phyloP scores from a whole-genome alignment of 2,113 vertebrate species.

The Erythrocebus patas region DNA sequence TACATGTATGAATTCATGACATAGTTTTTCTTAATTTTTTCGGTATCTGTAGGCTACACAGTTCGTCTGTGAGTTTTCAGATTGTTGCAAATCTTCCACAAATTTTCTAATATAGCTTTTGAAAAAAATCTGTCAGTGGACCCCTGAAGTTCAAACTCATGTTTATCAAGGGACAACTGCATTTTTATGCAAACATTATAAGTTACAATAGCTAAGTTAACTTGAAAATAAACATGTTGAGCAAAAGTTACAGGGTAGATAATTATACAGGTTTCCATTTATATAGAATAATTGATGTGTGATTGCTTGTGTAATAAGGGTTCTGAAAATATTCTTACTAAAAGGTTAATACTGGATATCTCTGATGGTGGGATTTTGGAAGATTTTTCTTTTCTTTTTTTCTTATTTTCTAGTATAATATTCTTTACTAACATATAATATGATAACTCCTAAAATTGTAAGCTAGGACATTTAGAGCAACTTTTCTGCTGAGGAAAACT shows the following conservation, averaged over 20 bases:
- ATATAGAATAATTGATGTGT: background rate
- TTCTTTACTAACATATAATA: conserved; percentile 14
- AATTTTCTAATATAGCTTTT: background rate
- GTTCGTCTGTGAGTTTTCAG: too few relatives aligned
- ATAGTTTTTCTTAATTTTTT: too few relatives aligned
- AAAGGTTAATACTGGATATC: background rate
- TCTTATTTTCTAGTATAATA: background rate
- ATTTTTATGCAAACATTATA: background rate
- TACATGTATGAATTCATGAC: too few relatives aligned
- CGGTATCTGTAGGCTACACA: too few relatives aligned
- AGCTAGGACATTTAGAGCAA: background rate
- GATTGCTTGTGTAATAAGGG: background rate
- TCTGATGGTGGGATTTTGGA: background rate
- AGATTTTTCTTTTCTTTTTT: background rate
- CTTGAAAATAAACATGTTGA: background rate
- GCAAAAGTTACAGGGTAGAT: background rate
- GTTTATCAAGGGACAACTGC: background rate
- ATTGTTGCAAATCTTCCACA: background rate
- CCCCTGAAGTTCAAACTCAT: background rate
- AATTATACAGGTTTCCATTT: background rate
- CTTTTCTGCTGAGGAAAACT: background rate
- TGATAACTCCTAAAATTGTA: background rate
- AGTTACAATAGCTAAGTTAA: background rate
- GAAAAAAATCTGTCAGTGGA: background rate
- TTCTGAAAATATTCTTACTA: background rate